Evolutionary conservation across 2,888 invertebrate genomes (phyloP).

Genomic region (Tinea trinotella): DNA sequence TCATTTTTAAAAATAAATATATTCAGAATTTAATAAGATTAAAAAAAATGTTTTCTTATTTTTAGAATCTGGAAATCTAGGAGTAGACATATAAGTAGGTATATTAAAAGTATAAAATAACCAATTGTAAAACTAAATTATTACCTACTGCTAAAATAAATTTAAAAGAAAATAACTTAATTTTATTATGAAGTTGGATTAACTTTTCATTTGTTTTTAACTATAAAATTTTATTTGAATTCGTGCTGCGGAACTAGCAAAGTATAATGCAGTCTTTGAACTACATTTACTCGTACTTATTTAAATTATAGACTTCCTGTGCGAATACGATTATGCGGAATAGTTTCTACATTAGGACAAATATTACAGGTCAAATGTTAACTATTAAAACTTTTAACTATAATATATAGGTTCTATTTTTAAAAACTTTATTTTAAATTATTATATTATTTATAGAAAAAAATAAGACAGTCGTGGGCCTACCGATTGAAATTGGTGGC

Average conservation of each 20-base stretch:
- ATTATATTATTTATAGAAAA: too few relatives aligned
- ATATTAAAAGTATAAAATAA: too few relatives aligned
- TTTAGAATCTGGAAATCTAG: too few relatives aligned
- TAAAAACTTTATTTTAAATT: too few relatives aligned
- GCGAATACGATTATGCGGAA: not conserved
- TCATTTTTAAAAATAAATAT: too few relatives aligned
- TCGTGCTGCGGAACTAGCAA: not conserved
- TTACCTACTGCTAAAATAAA: not conserved
- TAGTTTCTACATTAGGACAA: not conserved
- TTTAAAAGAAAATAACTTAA: not conserved
- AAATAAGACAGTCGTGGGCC: too few relatives aligned
- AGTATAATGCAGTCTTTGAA: conserved; percentile 10
- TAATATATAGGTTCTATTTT: too few relatives aligned
- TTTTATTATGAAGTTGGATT: not conserved
- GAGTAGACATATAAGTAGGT: too few relatives aligned
- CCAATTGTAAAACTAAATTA: not conserved
- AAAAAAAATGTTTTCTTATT: too few relatives aligned
- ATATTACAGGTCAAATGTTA: not conserved
- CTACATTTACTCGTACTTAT: not conserved
- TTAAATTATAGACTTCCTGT: not conserved
- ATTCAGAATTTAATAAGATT: too few relatives aligned
- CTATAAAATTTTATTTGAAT: conserved; percentile 8
- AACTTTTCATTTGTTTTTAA: not conserved
- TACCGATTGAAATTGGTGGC: too few relatives aligned
- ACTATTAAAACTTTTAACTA: too few relatives aligned